phyloP scores from a whole-genome alignment of 1,140 invertebrate species.

The Drosophila virilis region DNA sequence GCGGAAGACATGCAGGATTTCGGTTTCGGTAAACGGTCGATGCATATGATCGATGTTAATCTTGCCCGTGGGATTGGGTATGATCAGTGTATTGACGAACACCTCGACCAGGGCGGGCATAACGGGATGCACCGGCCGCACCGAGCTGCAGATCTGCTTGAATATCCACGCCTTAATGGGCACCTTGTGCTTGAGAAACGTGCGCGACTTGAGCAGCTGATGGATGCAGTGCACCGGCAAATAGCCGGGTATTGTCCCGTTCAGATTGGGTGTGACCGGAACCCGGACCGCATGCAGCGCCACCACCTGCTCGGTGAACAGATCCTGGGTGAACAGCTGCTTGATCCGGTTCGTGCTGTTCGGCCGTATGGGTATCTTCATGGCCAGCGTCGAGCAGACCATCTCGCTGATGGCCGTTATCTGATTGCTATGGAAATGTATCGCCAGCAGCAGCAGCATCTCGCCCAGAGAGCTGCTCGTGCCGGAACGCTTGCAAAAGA shows the following conservation, averaged over 20 bases:
- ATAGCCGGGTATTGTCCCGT: slow-evolving; percentile 95
- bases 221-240: slow-evolving; percentile 99
- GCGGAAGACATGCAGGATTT: slow-evolving; percentile 94
- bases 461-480: slow-evolving; percentile 96
- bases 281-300: slow-evolving; percentile 98
- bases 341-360: slow-evolving; percentile 96
- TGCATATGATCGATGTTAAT: slow-evolving; percentile 89
- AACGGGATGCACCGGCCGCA: slow-evolving; percentile 95
- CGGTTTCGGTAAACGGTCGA: slow-evolving; percentile 95
- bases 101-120: slow-evolving; percentile 97
- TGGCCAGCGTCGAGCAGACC: slow-evolving; percentile 96
- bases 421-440: slow-evolving; percentile 98
- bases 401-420: slow-evolving; percentile 95
- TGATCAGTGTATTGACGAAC: slow-evolving; percentile 96
- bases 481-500: slow-evolving; percentile 92
- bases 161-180: slow-evolving; percentile 98
- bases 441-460: slow-evolving; percentile 97
- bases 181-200: slow-evolving; percentile 98
- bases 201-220: slow-evolving; percentile 96
- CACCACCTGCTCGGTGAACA: slow-evolving; percentile 99
- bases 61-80: slow-evolving; percentile 87
- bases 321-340: slow-evolving; percentile 97
- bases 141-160: slow-evolving; percentile 94
- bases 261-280: slow-evolving; percentile 95
- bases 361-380: slow-evolving; percentile 96